Evolutionary conservation across 2,888 invertebrate genomes (phyloP), one percentile per base, ranked within the genome.

Genomic region (Watsonalla binaria): DNA sequence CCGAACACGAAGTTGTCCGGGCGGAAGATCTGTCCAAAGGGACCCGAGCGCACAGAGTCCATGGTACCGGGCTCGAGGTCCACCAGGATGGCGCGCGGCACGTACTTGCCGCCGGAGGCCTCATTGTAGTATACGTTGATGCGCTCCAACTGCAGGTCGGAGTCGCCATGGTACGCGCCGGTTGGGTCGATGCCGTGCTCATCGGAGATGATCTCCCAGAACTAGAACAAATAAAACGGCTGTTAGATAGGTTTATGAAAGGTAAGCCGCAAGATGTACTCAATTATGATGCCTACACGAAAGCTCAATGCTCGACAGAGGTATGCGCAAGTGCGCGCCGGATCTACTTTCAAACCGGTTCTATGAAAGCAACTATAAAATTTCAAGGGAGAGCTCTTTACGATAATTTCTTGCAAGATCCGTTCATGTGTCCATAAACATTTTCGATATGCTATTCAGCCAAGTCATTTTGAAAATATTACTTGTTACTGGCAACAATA

Each of bases 81-180:
- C 66, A 86, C 86, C 35, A 88, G 83, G 76, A 86, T 86, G 69
- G 86, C 88, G 63, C 87, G 80, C 53, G 87, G 87, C 67, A 87
- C 88, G 65, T 87, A 89, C 59, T 87, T 89, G 70, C 88, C 85
- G 45, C 90, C 92, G 65, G 95, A 95, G 14, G 97, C 97, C 84
- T 97, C 97, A 92, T 98, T 98, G 93, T 97, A 98, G 91, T 98
- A 98, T n/a, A 98, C 98, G 83, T 96, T 96, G 84, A 98, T 98
- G 80, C 98, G 94, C 87, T 98, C 98, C 82, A 98, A 82, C 84
- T 98, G 98, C 65, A 98, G 92, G 82, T 97, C 97, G 51, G 95
- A 96, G 86, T 97, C 97, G 54, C 97, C 97, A 68, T 95, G 94
- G 88, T 97, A 97, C 45, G 95, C 94, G 61, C 97, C 97, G 69